These are phyloP conservation scores for Siderastrea siderea DNA, from an alignment of 92 coral and sea anemone species.

Conservation along the genomic window DNA sequence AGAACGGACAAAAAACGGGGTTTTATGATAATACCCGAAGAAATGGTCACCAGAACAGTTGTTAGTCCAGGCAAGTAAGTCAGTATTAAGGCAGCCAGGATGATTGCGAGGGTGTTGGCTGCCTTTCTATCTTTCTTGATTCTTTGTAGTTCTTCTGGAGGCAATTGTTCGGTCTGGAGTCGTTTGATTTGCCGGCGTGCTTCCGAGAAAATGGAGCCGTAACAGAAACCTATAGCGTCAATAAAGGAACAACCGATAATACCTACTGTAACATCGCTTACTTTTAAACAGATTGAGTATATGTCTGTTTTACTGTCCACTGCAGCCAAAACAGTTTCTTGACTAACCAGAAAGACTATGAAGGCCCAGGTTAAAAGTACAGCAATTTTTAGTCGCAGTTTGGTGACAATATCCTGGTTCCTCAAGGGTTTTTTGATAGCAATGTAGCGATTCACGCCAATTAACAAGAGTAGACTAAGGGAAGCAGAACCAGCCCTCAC, in stretches of 20 bases:
- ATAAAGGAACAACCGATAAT: neutral
- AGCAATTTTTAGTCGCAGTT: neutral
- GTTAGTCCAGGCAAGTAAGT: neutral
- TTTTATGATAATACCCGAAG: neutral
- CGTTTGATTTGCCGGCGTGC: constrained; percentile 3
- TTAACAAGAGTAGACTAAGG: neutral
- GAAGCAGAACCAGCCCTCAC: neutral
- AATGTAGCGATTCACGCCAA: constrained; percentile 4
- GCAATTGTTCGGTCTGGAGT: neutral
- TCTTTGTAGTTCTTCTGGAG: neutral
- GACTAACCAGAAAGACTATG: neutral
- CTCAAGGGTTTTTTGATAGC: constrained; percentile 20
- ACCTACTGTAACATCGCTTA: neutral
- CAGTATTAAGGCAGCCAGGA: neutral
- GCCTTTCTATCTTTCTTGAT: constrained; percentile 1
- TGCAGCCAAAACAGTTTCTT: neutral
- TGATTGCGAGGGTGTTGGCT: neutral
- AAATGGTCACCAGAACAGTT: too few relatives aligned
- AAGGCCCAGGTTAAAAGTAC: neutral
- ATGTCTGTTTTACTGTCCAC: neutral
- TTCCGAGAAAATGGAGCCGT: neutral
- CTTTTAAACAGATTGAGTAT: neutral
- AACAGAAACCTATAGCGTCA: neutral
- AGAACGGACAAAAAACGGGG: neutral
- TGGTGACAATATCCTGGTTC: constrained; percentile 11